Evolutionary conservation across 2,888 invertebrate genomes (phyloP).

Genomic region (Carabus problematicus): DNA sequence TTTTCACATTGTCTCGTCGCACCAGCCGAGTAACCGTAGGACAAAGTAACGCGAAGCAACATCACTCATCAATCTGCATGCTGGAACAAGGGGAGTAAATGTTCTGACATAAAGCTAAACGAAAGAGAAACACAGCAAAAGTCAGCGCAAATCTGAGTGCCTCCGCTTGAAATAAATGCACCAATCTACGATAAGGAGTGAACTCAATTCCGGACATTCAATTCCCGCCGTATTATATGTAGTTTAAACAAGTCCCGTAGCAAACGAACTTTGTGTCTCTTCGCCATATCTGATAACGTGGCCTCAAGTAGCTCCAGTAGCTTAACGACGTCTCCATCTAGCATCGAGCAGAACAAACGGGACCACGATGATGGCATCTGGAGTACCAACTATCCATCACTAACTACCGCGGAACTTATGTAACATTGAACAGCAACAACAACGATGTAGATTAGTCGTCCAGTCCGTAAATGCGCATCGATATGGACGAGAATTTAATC

Average conservation of each 20-base stretch:
- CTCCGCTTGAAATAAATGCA: conserved; percentile 52
- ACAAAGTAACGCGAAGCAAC: too few species aligned
- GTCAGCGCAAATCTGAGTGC: conserved; percentile 48
- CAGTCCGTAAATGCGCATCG: too few species aligned
- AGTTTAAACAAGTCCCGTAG: conserved; percentile 38
- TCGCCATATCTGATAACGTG: conserved; percentile 26
- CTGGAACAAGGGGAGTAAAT: neutral
- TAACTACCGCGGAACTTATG: too few species aligned
- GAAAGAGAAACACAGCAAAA: conserved; percentile 51
- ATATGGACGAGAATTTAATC: too few species aligned
- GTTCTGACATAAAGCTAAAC: conserved; percentile 22
- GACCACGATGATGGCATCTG: too few species aligned
- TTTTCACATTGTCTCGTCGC: too few species aligned
- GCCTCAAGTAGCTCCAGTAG: conserved; percentile 9
- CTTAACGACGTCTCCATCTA: conserved; percentile 14
- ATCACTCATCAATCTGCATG: conserved; percentile 13
- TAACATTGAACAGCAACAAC: too few species aligned
- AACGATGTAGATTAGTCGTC: too few species aligned
- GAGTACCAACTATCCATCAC: too few species aligned
- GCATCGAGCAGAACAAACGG: too few species aligned
- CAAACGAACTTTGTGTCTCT: conserved; percentile 40
- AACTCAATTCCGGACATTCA: conserved; percentile 50
- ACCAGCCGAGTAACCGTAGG: too few species aligned
- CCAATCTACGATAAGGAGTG: conserved; percentile 53
- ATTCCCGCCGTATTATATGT: conserved; percentile 45